A percentile compares a stretch with the other conserved stretches of the same genome.
phyloP scores from a whole-genome alignment of 2,797 vertebrate genomes.

The Bufotes viridis region DNA sequence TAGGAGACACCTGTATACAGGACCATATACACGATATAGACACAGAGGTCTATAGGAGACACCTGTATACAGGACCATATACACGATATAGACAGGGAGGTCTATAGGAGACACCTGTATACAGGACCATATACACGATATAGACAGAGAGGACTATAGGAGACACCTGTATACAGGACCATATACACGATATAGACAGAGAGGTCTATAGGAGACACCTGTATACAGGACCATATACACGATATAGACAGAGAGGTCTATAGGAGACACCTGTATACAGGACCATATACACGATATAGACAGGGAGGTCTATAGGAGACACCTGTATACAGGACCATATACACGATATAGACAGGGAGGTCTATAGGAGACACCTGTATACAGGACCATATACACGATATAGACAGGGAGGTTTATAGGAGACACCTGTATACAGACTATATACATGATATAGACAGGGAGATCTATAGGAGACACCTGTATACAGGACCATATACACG shows the following conservation, averaged over 20 bases:
- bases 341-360: too few relatives aligned
- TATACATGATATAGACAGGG: background rate
- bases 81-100: background rate
- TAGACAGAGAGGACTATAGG: background rate
- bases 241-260: background rate
- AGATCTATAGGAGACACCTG: background rate
- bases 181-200: background rate
- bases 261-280: background rate
- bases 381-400: too few relatives aligned
- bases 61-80: background rate
- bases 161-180: background rate
- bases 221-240: too few relatives aligned
- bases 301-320: background rate
- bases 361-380: background rate
- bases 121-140: background rate
- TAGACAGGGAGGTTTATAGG: background rate
- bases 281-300: background rate
- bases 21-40: background rate
- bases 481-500: background rate
- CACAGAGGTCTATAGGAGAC: background rate
- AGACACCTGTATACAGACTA: background rate
- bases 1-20: background rate
- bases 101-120: background rate
- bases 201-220: background rate
- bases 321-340: too few relatives aligned